phyloP scores from a whole-genome alignment of 1,140 invertebrate species.

The Bombus confusus region DNA sequence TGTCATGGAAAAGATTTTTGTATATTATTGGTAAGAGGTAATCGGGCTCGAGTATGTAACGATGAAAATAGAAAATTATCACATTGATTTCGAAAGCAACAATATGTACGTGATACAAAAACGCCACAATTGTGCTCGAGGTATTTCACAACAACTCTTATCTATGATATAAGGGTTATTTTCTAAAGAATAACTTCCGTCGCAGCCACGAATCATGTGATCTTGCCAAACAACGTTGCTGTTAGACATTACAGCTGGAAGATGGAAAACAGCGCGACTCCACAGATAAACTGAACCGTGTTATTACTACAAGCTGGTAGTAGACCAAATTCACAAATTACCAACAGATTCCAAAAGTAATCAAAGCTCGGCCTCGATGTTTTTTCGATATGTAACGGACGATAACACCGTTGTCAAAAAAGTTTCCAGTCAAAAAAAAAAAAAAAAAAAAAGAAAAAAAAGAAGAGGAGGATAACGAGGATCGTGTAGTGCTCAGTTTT shows the following conservation, averaged over 20 bases:
- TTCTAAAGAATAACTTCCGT: background rate
- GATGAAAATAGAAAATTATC: background rate
- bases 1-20: too few species aligned
- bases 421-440: background rate
- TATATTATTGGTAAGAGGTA: too few species aligned
- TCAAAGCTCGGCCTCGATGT: background rate
- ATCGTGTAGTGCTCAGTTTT: background rate
- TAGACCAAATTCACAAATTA: background rate
- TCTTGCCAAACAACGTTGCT: too few species aligned
- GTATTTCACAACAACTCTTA: too few species aligned
- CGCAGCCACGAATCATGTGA: background rate
- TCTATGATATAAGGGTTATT: background rate
- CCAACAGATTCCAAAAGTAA: background rate
- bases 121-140: background rate
- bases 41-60: too few species aligned
- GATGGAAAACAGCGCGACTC: background rate
- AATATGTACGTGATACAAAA: background rate
- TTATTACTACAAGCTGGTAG: background rate
- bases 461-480: background rate
- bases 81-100: background rate
- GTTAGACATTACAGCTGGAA: background rate
- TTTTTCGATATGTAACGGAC: background rate
- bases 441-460: fast-evolving
- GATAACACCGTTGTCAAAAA: background rate
- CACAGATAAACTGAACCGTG: background rate